Base-by-base conservation (phyloP, 2,888 invertebrate genomes). In the Cordylochernes scorpioides region DNA sequence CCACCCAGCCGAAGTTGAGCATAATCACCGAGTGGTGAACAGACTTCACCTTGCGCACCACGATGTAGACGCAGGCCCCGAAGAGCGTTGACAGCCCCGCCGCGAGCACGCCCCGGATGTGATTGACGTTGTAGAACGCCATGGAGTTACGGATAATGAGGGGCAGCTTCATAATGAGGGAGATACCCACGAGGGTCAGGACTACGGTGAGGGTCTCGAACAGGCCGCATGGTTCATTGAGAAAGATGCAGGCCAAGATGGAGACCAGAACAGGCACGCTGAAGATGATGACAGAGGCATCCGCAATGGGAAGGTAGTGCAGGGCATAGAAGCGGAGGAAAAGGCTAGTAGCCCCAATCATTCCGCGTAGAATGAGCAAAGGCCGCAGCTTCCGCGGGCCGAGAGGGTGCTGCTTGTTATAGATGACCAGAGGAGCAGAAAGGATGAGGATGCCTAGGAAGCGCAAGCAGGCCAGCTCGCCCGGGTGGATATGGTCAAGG, bases 221-320 rank as follows among this genome's bases (percentile, higher is more conserved):
- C 31, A 72, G 56, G 18, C 78, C 75, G 49, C 80, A 82, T 1
- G 74, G 71, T 47, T 84, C 82, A 51, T 75, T 75, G 10, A 82
- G 59, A 51, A 82, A 78, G 10, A 52, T 42, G 17, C 51, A 43
- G 1, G 51, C 52, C 30, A 51, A 50, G 44, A 84, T 67, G 25
- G 77, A 72, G 19, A 82, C 82, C 58, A 84, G 82, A 17, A 84
- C 80, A 2, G 82, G 82, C 25, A 78, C 78, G 19, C 78, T 80
- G 52, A 82, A 82, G 15, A 82, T 77, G 37, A 78, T 71, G 3
- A 78, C 77, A 3, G 77, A 77, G 14, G 82, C 80, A 53, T 84
- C 80, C 15, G 78, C 80, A 38, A 84, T 53, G 1, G 80, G 78
- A 72, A 84, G 78, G 48, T 78, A 71, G 14, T 77, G 64, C 46